These are phyloP conservation scores for Streblospio benedicti DNA, from an alignment of 1,140 invertebrate genomes.

Conservation along the genomic window DNA sequence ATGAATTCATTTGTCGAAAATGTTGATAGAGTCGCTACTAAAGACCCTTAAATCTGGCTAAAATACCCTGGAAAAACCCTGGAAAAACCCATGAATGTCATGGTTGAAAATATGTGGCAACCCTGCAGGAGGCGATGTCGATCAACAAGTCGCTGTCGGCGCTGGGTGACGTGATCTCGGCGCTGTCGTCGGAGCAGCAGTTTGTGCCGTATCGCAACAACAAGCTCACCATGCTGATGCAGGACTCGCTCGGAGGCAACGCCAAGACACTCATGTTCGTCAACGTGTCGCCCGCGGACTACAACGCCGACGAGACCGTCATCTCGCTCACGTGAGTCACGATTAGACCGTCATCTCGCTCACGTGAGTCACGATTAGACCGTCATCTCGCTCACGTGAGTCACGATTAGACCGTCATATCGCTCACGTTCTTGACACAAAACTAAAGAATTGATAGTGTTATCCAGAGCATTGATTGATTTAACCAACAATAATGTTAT, in stretches of 20 bases:
- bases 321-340: constrained; percentile 48
- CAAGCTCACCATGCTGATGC: constrained; percentile 54
- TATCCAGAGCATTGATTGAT: too few species aligned
- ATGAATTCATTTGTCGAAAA: too few species aligned
- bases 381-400: constrained; percentile 49
- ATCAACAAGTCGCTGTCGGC: constrained; percentile 74
- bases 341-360: constrained; percentile 44
- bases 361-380: constrained; percentile 39
- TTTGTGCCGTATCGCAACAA: constrained; percentile 51
- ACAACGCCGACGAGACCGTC: constrained; percentile 49
- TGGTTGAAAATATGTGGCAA: too few species aligned
- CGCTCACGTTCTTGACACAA: constrained; percentile 46
- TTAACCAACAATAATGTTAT: too few species aligned
- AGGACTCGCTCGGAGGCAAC: constrained; percentile 54
- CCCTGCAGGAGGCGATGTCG: constrained; percentile 80
- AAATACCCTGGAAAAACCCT: too few species aligned
- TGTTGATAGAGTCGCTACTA: too few species aligned
- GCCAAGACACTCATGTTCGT: constrained; percentile 56
- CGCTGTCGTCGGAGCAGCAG: constrained; percentile 55
- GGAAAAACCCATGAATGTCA: too few species aligned
- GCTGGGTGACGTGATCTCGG: constrained; percentile 67
- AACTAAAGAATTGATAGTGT: too few species aligned
- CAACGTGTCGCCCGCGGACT: constrained; percentile 51
- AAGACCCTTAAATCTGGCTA: too few species aligned
- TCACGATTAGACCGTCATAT: constrained; percentile 37